phyloP scores from a whole-genome alignment of 2,888 invertebrate species.

The Sussaba pulchella region DNA sequence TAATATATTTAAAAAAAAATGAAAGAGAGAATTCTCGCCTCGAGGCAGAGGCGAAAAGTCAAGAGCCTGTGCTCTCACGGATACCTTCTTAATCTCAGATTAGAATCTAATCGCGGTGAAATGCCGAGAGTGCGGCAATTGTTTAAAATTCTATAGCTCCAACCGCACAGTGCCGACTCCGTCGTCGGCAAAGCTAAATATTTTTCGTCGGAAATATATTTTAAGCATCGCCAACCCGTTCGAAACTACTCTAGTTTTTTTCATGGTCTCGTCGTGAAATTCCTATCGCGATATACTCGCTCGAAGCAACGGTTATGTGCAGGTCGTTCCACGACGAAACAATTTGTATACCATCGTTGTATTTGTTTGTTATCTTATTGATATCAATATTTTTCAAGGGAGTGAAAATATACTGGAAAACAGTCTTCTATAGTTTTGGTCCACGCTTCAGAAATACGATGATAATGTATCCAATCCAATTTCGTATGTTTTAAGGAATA shows the following conservation, averaged over 20 bases:
- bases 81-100: constrained; percentile 46
- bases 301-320: not conserved
- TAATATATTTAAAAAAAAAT: not conserved
- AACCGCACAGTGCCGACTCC: constrained; percentile 39
- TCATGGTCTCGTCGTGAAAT: constrained; percentile 26
- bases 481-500: too few species aligned
- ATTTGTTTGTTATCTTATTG: not conserved
- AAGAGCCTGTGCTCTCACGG: constrained; percentile 4
- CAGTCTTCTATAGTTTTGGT: not conserved
- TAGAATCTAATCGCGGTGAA: constrained; percentile 44
- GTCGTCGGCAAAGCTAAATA: not conserved
- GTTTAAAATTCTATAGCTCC: constrained; percentile 43
- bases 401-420: not conserved
- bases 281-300: constrained; percentile 8
- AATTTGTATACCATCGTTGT: not conserved
- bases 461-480: too few species aligned
- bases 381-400: not conserved
- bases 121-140: constrained; percentile 32
- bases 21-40: constrained; percentile 8
- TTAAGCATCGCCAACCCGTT: constrained; percentile 10
- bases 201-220: constrained; percentile 39
- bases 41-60: constrained; percentile 22
- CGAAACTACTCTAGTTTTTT: constrained; percentile 13
- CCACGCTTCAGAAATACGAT: too few species aligned
- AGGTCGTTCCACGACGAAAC: not conserved